These are phyloP conservation scores for Enteromius thamalakanensis DNA, from an alignment of 2,797 vertebrate species.

Conservation along the genomic window DNA sequence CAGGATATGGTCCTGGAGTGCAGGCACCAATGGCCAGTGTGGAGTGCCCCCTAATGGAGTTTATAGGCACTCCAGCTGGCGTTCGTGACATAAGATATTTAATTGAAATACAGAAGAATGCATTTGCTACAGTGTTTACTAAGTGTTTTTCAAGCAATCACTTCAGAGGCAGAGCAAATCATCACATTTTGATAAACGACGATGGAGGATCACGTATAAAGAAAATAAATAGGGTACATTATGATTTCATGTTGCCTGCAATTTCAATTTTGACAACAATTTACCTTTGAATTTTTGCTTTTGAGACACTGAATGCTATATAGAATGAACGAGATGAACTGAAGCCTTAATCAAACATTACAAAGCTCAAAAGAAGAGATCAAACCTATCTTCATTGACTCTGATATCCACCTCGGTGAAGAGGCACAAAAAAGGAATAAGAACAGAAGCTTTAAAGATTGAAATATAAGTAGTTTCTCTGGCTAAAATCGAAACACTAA, in stretches of 20 bases:
- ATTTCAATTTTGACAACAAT: neutral
- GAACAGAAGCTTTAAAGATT: constrained; percentile 56
- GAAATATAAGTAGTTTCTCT: constrained; percentile 64
- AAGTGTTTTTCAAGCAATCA: neutral
- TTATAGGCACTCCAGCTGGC: too few species aligned
- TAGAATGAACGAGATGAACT: neutral
- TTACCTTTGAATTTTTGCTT: neutral
- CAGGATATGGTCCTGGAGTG: too few species aligned
- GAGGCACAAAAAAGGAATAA: constrained; percentile 49
- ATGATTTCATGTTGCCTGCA: neutral
- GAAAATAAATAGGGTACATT: neutral
- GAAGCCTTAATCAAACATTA: constrained; percentile 13
- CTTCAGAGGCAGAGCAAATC: neutral
- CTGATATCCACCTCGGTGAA: constrained; percentile 10
- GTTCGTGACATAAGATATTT: neutral
- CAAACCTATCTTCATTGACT: constrained; percentile 10
- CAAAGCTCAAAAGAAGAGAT: constrained; percentile 2
- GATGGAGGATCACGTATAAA: neutral
- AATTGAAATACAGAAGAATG: neutral
- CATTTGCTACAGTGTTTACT: neutral
- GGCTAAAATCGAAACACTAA: constrained; percentile 52
- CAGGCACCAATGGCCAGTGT: too few species aligned
- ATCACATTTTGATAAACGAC: neutral
- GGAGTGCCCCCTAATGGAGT: too few species aligned
- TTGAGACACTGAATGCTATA: neutral